phyloP scores from a whole-genome alignment of 1,140 invertebrate species.

The Chrysoperla carnea region DNA sequence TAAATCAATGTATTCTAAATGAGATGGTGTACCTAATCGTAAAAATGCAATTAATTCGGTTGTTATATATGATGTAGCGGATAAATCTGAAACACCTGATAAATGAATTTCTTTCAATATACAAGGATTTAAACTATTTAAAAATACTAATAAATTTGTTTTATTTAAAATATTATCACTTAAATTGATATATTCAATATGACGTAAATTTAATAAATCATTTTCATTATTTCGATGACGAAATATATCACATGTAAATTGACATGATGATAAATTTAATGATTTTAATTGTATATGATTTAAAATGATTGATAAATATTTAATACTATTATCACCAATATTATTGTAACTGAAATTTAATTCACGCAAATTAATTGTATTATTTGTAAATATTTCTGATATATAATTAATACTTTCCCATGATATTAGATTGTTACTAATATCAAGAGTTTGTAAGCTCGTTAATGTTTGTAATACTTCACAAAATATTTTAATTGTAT shows the following conservation, averaged over 20 bases:
- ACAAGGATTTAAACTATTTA: constrained; percentile 3
- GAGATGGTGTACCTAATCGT: constrained; percentile 17
- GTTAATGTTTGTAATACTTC: constrained; percentile 34
- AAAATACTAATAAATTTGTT: constrained; percentile 5
- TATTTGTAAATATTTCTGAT: constrained; percentile 22
- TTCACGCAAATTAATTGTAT: constrained; percentile 20
- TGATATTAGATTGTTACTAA: constrained; percentile 35
- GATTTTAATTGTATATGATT: constrained; percentile 23
- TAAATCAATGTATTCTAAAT: constrained; percentile 20
- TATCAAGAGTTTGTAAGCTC: constrained; percentile 31
- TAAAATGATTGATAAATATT: constrained; percentile 18
- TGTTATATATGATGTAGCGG: constrained; percentile 9
- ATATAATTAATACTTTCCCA: constrained; percentile 24
- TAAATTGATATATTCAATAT: constrained; percentile 3
- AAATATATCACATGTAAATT: background rate
- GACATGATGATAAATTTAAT: constrained; percentile 14
- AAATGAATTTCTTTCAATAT: constrained; percentile 13
- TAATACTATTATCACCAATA: constrained; percentile 25
- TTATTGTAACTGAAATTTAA: constrained; percentile 43
- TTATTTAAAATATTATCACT: constrained; percentile 4
- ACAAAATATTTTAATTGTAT: constrained; percentile 31
- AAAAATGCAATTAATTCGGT: constrained; percentile 9
- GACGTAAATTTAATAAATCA: constrained; percentile 4
- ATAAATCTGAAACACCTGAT: constrained; percentile 2
- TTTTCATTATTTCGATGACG: constrained; percentile 3